Percentiles rank a stretch among this genome's conserved stretches.
Conservation (phyloP, 2,113 vertebrate genomes). For the Cromileptes altivelis region DNA sequence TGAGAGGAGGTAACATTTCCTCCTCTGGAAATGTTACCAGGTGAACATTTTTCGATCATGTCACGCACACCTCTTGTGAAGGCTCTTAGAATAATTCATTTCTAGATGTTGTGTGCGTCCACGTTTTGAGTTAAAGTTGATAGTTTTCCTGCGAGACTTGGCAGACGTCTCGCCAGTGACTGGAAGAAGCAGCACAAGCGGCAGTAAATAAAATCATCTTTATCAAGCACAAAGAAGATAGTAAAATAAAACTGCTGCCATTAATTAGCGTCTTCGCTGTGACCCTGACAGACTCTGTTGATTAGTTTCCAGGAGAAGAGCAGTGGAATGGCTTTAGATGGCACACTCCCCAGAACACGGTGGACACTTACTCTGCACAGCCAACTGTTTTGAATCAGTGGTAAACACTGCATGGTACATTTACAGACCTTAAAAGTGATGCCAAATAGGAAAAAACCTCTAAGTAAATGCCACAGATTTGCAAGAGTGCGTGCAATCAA, state of each 20-base stretch:
- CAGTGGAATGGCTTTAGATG: constrained; percentile 67
- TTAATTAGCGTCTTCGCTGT: constrained; percentile 64
- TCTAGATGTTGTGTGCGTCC: constrained; percentile 3
- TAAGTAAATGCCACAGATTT: constrained; percentile 20
- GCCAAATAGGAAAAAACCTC: constrained; percentile 16
- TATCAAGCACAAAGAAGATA: constrained; percentile 59
- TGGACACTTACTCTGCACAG: constrained; percentile 42
- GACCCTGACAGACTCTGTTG: constrained; percentile 57
- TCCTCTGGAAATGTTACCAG: too few relatives aligned
- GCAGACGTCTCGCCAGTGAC: constrained; percentile 46
- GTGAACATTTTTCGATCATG: constrained; percentile 6
- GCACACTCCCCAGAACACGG: constrained; percentile 56
- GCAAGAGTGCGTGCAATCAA: constrained; percentile 8
- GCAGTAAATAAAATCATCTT: constrained; percentile 58
- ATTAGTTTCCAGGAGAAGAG: constrained; percentile 72
- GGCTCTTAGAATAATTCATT: background rate
- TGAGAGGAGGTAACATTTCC: background rate
- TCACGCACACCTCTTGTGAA: background rate
- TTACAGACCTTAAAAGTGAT: constrained; percentile 39
- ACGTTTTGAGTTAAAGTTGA: constrained; percentile 14
- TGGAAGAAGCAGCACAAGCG: constrained; percentile 49
- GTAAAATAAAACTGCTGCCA: constrained; percentile 62
- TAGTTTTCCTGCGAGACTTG: constrained; percentile 35
- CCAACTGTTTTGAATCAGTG: constrained; percentile 52
- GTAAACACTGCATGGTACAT: constrained; percentile 49